Conservation (phyloP, 2,797 vertebrate genomes). For the Allobates femoralis region DNA sequence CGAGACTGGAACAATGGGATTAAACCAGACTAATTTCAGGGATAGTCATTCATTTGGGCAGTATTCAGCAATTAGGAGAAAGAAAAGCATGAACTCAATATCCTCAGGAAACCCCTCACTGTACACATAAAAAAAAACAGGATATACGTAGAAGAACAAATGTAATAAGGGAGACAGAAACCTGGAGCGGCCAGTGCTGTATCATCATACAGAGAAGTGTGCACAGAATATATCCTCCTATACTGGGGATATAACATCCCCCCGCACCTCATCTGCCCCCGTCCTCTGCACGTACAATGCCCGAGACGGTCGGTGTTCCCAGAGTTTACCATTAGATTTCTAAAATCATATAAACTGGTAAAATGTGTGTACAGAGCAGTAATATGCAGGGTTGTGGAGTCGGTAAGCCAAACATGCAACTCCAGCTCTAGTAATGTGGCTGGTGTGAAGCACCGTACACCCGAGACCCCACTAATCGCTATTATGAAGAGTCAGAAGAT, state of each 20-base stretch:
- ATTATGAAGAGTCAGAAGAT: too few relatives aligned
- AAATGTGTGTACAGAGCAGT: too few relatives aligned
- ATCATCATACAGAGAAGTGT: constrained; percentile 2
- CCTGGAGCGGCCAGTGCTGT: background rate
- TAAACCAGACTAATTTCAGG: background rate
- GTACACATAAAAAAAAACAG: constrained; percentile 73
- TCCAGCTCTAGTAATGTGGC: too few relatives aligned
- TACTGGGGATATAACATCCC: background rate
- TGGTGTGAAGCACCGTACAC: too few relatives aligned
- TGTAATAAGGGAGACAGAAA: constrained; percentile 23
- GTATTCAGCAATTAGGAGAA: constrained; percentile 42
- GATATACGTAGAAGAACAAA: constrained; percentile 67
- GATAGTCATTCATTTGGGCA: constrained; percentile 26
- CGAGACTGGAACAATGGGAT: constrained; percentile 16
- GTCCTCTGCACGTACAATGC: too few relatives aligned
- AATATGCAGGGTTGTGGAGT: too few relatives aligned
- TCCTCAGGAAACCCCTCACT: constrained; percentile 70
- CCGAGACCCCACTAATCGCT: too few relatives aligned
- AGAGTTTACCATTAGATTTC: too few relatives aligned
- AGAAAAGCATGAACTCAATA: constrained; percentile 66
- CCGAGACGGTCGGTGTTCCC: too few relatives aligned
- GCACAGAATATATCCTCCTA: background rate
- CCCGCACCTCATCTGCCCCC: background rate
- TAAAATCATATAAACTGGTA: too few relatives aligned
- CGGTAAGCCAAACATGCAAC: too few relatives aligned